phyloP scores from a whole-genome alignment of 2,888 invertebrate genomes.

The Biston stratarius region DNA sequence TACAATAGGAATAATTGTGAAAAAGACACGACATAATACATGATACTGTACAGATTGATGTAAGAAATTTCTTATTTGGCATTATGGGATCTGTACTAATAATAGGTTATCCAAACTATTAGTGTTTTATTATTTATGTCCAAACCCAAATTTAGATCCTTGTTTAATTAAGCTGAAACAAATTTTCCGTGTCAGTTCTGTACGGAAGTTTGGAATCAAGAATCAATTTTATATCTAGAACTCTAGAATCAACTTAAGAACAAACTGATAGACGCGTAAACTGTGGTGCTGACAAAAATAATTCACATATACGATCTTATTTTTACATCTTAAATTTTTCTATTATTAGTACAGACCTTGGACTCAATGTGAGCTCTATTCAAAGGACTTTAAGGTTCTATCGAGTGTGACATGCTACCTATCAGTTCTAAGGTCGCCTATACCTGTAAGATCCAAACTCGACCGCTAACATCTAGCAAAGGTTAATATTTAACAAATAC shows the following conservation, averaged over 20 bases:
- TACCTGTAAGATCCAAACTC: slow-evolving; percentile 51
- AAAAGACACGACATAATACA: slow-evolving; percentile 20
- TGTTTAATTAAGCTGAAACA: slow-evolving; percentile 17
- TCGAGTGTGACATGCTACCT: slow-evolving; percentile 49
- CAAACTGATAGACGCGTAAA: background rate
- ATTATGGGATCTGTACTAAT: slow-evolving; percentile 19
- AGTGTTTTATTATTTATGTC: background rate
- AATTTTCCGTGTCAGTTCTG: slow-evolving; percentile 25
- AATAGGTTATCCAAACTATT: background rate
- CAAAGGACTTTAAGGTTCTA: slow-evolving; percentile 46
- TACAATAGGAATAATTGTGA: slow-evolving; percentile 32
- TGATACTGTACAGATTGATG: slow-evolving; percentile 29
- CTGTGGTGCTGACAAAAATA: background rate
- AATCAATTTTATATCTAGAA: background rate
- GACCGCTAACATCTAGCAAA: slow-evolving; percentile 45
- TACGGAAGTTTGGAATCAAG: slow-evolving; percentile 29
- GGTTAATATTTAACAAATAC: slow-evolving; percentile 39
- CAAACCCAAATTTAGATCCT: background rate
- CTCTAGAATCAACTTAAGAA: slow-evolving; percentile 17
- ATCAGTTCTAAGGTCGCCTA: slow-evolving; percentile 51
- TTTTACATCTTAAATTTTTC: background rate
- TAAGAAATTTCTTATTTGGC: slow-evolving; percentile 28
- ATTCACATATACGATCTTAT: background rate
- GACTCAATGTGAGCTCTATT: slow-evolving; percentile 57
- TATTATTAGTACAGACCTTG: slow-evolving; percentile 41